Evolutionary conservation across 2,113 vertebrate species (phyloP), one percentile per base, ranked within the genome.

Genomic region (Irena cyanogastra): DNA sequence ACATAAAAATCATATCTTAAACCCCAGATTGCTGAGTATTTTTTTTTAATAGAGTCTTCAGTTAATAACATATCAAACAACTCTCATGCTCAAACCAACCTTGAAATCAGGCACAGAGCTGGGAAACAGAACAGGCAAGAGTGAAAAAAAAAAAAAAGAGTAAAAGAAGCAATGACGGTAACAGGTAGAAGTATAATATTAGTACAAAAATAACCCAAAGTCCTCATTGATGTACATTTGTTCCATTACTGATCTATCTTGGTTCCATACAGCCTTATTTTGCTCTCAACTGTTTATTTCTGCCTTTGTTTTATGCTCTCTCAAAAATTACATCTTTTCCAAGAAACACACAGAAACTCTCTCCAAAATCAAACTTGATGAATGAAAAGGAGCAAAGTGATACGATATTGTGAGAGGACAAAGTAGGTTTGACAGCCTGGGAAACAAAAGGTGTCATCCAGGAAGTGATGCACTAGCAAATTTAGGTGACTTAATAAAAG

Each of bases 1-100:
- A 14, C 19, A 22, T 6, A 69, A n/a, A 35, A 57, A 37, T 31
- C 4, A 4, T 21, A 35, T 11, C 11, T n/a, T 31, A 82, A 54
- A 31, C 3, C 10, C 2, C 5, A 11, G 13, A 10, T 27, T 41
- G 87, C 7, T 57, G 0, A 61, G 1, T 10, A 4, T 8, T 59
- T 23, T 22, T 74, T 11, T 45, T 69, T 31, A 21, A 47, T 8
- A 24, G 4, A 52, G 15, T 44, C 15, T 45, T 71, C 21, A 30
- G 16, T 28, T 31, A 78, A 33, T 4, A 72, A 11, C 1, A 0
- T 12, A 37, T 47, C 15, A 49, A 78, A 30, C 39, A 83, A 35
- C 7, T 3, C 7, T 57, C 26, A 30, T 5, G 30, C 8, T 66
- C 35, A 71, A 64, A n/a, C 2, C n/a, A 63, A 18, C 9, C 49